Evolutionary conservation across 2,888 invertebrate species (phyloP).

Genomic region (Morpho helenor): DNA sequence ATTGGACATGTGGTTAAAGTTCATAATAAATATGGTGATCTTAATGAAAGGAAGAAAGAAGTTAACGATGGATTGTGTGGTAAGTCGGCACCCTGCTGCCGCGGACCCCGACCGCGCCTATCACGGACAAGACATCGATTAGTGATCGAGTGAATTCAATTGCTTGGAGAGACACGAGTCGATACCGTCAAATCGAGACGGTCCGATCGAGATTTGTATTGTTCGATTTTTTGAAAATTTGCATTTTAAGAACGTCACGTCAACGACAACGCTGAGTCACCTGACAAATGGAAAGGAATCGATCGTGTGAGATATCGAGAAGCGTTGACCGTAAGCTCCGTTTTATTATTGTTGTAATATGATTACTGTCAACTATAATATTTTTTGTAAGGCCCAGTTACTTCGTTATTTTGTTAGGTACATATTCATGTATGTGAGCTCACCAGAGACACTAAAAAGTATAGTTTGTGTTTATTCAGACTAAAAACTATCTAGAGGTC

Average conservation of each 20-base stretch:
- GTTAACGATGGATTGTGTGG: constrained; percentile 80
- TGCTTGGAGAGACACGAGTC: constrained; percentile 73
- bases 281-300: constrained; percentile 70
- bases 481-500: too few species aligned
- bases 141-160: constrained; percentile 80
- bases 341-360: constrained; percentile 70
- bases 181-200: constrained; percentile 73
- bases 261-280: constrained; percentile 76
- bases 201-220: constrained; percentile 71
- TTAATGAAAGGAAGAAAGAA: constrained; percentile 77
- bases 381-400: constrained; percentile 29
- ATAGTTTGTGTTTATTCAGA: too few species aligned
- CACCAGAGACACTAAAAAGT: too few species aligned
- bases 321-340: constrained; percentile 75
- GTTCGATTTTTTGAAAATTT: constrained; percentile 75
- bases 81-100: constrained; percentile 79
- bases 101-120: constrained; percentile 75
- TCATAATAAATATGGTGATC: constrained; percentile 57
- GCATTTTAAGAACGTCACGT: constrained; percentile 77
- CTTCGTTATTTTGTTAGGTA: too few species aligned
- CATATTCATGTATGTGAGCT: too few species aligned
- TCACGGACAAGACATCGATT: constrained; percentile 80
- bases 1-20: constrained; percentile 53
- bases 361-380: constrained; percentile 72
- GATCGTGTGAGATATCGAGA: constrained; percentile 72